These are phyloP conservation scores for Anas platyrhynchos DNA, from an alignment of 2,113 vertebrate genomes.

Conservation along the genomic window DNA sequence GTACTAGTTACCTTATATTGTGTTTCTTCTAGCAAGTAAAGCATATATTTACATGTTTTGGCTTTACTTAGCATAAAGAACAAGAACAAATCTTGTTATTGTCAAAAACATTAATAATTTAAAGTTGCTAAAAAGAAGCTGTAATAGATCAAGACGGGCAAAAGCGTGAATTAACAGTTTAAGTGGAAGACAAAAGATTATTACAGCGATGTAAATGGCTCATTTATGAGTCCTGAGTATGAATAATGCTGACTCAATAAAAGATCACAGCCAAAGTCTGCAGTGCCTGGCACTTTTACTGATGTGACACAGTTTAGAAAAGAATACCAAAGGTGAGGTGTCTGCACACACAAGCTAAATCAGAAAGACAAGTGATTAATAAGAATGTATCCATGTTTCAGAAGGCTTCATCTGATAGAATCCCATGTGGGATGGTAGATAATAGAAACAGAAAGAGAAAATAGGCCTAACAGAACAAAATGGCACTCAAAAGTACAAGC, in stretches of 20 bases:
- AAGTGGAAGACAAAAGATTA: not conserved
- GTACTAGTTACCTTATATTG: not conserved
- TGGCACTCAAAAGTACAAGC: not conserved
- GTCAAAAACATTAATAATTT: not conserved
- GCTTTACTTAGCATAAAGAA: too few relatives aligned
- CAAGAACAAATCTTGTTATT: not conserved
- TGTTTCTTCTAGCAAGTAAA: not conserved
- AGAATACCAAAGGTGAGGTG: not conserved
- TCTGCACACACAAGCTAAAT: not conserved
- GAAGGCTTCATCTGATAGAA: not conserved
- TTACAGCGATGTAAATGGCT: not conserved
- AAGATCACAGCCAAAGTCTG: not conserved
- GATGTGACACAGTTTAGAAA: not conserved
- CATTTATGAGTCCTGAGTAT: not conserved
- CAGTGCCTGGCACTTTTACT: not conserved
- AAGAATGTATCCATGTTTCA: not conserved
- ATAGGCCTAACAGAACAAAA: not conserved
- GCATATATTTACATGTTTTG: not conserved
- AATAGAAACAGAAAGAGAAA: not conserved
- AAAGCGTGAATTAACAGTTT: not conserved
- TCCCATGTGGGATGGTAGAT: rapidly evolving
- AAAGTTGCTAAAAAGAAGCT: not conserved
- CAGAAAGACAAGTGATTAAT: not conserved
- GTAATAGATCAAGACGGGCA: not conserved
- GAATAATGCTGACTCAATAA: not conserved